A percentile compares a stretch with the other conserved stretches of the same genome.
Evolutionary conservation across 23 tunicate genomes (phyloP).

Genomic region (Halocynthia aurantium): DNA sequence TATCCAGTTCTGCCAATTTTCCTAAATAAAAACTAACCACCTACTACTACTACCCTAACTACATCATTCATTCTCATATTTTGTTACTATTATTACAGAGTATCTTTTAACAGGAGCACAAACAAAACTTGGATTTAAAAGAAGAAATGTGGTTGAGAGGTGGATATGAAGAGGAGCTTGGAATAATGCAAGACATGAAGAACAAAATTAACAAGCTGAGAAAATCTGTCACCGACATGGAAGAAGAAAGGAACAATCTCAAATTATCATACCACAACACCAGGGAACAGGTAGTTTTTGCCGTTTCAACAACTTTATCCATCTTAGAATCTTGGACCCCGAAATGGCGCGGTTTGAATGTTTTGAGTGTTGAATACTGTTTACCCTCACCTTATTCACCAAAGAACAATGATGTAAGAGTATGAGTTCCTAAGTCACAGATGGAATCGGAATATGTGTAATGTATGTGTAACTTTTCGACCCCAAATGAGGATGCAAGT

Average conservation of each 20-base stretch:
- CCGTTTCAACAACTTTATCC: no score
- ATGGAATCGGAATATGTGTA: background rate
- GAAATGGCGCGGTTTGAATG: background rate
- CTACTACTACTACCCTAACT: no score
- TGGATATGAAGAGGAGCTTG: slow-evolving; percentile 67
- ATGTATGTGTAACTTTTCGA: background rate
- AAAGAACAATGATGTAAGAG: no score
- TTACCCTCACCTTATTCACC: no score
- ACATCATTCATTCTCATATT: no score
- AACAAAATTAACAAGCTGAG: slow-evolving; percentile 32
- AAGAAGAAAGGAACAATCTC: slow-evolving; percentile 46
- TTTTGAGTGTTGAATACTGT: background rate
- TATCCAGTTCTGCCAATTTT: no score
- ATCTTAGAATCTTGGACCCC: no score
- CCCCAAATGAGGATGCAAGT: no score
- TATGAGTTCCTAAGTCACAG: no score
- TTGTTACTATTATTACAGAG: no score
- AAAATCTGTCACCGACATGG: slow-evolving; percentile 26
- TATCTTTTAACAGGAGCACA: slow-evolving; percentile 36
- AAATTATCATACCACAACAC: slow-evolving; percentile 49
- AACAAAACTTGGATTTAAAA: slow-evolving; percentile 45
- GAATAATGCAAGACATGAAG: slow-evolving; percentile 45
- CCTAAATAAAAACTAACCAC: no score
- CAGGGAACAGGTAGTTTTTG: slow-evolving; percentile 43
- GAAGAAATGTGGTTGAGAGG: slow-evolving; percentile 83